These are phyloP conservation scores for Amazona guildingii DNA, from an alignment of 2,113 vertebrate genomes.

Conservation along the genomic window DNA sequence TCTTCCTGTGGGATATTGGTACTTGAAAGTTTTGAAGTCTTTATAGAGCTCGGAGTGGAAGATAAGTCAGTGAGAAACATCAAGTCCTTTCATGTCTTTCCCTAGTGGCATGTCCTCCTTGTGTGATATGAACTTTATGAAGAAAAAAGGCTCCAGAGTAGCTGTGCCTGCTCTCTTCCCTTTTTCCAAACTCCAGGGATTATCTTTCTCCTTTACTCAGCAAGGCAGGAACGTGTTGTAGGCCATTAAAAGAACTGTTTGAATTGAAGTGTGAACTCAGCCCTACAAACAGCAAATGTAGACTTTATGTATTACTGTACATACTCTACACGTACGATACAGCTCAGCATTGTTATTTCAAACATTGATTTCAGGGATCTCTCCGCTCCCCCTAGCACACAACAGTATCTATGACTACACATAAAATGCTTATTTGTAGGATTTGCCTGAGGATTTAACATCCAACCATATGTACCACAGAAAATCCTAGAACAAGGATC, in stretches of 20 bases:
- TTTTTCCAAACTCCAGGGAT: background rate
- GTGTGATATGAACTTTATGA: background rate
- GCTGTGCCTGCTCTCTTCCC: background rate
- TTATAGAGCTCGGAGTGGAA: background rate
- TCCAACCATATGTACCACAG: rapidly evolving
- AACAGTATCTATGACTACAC: background rate
- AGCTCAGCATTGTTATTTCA: background rate
- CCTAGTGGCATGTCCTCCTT: background rate
- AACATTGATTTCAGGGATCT: background rate
- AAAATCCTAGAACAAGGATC: background rate
- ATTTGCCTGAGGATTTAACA: background rate
- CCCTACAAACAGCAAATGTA: background rate
- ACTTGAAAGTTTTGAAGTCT: background rate
- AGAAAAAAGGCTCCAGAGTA: background rate
- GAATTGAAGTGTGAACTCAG: background rate
- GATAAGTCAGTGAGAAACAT: background rate
- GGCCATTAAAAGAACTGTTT: background rate
- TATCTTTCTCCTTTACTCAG: background rate
- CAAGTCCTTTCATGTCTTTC: background rate
- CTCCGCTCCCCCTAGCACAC: background rate
- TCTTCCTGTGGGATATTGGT: background rate
- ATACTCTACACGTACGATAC: background rate
- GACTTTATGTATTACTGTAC: background rate
- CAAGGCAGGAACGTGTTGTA: background rate
- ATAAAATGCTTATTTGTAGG: background rate